Evolutionary conservation across 1,140 invertebrate genomes (phyloP).

Genomic region (Drosophila subobscura): DNA sequence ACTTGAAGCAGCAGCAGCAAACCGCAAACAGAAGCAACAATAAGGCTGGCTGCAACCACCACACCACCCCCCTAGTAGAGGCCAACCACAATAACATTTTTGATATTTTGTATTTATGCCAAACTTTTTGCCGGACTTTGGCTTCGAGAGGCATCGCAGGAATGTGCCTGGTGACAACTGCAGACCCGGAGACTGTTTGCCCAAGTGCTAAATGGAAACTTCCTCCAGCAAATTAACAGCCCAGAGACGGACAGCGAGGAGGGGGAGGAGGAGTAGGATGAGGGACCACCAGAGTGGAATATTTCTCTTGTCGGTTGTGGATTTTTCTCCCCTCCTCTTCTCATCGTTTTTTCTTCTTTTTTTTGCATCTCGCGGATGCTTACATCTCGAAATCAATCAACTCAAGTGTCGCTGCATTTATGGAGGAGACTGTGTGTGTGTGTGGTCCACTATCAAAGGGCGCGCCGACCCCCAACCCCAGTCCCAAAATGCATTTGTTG

Average conservation of each 20-base stretch:
- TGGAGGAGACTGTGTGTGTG: constrained; percentile 33
- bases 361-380: constrained; percentile 74
- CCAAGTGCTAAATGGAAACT: constrained; percentile 80
- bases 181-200: constrained; percentile 66
- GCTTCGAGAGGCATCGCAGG: constrained; percentile 6
- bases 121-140: constrained; percentile 30
- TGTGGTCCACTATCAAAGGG: constrained; percentile 80
- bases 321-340: constrained; percentile 22
- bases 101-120: constrained; percentile 80
- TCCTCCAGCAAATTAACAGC: constrained; percentile 77
- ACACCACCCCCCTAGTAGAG: constrained; percentile 42
- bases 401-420: constrained; percentile 66
- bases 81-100: constrained; percentile 61
- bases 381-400: constrained; percentile 76
- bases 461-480: constrained; percentile 53
- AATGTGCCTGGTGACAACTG: constrained; percentile 67
- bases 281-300: constrained; percentile 69
- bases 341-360: constrained; percentile 5
- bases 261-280: background rate
- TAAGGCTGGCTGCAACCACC: constrained; percentile 18
- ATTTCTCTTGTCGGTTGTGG: constrained; percentile 12
- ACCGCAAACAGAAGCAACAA: constrained; percentile 67
- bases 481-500: constrained; percentile 74
- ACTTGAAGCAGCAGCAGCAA: constrained; percentile 72
- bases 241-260: background rate